Evolutionary conservation across 2,113 vertebrate species (phyloP).

Genomic region (Melanerpes formicivorus): DNA sequence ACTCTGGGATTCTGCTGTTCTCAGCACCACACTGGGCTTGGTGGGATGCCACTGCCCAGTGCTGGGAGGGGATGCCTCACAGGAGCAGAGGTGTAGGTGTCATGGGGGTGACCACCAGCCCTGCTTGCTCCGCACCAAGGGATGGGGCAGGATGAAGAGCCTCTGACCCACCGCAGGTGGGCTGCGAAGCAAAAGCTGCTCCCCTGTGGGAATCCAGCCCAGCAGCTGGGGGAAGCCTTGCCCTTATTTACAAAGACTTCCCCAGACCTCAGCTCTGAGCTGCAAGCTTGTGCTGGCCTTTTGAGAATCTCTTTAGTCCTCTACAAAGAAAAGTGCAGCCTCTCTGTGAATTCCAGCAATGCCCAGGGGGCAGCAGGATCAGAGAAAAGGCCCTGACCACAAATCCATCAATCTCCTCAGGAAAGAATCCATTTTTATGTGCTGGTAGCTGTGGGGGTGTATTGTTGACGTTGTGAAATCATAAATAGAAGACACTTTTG

Average conservation of each 20-base stretch:
- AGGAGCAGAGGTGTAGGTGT: background rate
- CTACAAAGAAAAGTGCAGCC: background rate
- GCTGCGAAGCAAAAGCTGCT: fast-evolving
- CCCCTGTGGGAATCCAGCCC: background rate
- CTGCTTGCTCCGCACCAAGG: fast-evolving
- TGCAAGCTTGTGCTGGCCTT: background rate
- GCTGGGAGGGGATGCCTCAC: background rate
- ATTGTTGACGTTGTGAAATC: slow-evolving; percentile 41
- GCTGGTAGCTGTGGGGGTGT: slow-evolving; percentile 47
- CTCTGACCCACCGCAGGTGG: fast-evolving
- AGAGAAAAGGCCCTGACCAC: background rate
- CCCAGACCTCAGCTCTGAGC: background rate
- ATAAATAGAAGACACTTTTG: slow-evolving; percentile 58
- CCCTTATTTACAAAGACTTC: background rate
- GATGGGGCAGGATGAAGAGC: background rate
- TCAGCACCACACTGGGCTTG: background rate
- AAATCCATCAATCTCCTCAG: slow-evolving; percentile 46
- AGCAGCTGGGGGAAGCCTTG: background rate
- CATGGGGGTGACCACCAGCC: background rate
- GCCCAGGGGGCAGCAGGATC: slow-evolving; percentile 23
- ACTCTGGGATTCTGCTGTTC: too few species aligned
- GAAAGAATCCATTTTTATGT: slow-evolving; percentile 65
- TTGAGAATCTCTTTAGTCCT: background rate
- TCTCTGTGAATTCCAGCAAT: background rate
- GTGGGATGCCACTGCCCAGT: fast-evolving